These are phyloP conservation scores for Erithacus rubecula DNA, from an alignment of 2,797 vertebrate genomes.

Conservation along the genomic window DNA sequence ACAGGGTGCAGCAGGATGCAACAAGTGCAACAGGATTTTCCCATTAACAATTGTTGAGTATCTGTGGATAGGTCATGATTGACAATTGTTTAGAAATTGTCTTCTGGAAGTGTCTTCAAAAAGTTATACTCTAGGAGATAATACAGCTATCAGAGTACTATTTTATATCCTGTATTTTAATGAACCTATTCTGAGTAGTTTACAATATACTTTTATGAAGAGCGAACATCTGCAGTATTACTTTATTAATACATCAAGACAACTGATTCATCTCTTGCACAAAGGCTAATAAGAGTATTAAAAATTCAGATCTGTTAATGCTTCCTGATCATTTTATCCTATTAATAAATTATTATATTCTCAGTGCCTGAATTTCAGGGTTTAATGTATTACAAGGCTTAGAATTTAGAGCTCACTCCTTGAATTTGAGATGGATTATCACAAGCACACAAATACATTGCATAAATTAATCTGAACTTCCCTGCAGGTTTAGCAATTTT, in stretches of 20 bases:
- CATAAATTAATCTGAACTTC: conserved; percentile 4
- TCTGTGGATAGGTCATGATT: background rate
- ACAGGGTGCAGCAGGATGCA: background rate
- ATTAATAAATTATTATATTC: conserved; percentile 56
- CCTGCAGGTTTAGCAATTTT: background rate
- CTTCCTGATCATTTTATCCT: conserved; percentile 31
- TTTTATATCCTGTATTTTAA: background rate
- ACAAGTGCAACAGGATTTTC: background rate
- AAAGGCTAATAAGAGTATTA: conserved; percentile 55
- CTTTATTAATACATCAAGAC: conserved; percentile 24
- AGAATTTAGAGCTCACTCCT: conserved; percentile 41
- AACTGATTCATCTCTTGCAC: conserved; percentile 36
- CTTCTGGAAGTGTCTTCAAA: background rate
- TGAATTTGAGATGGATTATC: conserved; percentile 39
- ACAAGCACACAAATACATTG: background rate
- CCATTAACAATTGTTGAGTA: background rate
- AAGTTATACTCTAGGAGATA: background rate
- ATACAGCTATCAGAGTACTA: background rate
- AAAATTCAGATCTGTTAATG: conserved; percentile 64
- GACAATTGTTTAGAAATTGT: background rate
- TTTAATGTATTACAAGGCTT: conserved; percentile 29
- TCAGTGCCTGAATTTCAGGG: conserved; percentile 23
- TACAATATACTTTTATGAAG: background rate
- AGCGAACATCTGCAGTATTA: background rate
- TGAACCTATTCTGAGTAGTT: background rate